Conservation (phyloP, 2,888 invertebrate genomes). For the Dolichopus griseipennis region DNA sequence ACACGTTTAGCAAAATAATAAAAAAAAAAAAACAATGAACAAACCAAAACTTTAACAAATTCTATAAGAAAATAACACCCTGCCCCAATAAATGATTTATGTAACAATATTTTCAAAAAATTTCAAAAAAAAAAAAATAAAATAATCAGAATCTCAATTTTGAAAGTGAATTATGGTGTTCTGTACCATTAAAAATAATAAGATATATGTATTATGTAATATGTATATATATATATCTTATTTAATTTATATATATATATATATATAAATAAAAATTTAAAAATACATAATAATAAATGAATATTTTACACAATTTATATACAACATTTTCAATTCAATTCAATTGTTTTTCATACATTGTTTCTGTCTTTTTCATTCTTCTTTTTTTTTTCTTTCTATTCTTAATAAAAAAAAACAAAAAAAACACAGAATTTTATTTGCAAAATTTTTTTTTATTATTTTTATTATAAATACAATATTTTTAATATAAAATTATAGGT, state of each 20-base stretch:
- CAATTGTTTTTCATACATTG: neutral
- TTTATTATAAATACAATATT: too few relatives aligned
- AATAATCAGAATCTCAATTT: neutral
- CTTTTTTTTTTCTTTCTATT: too few relatives aligned
- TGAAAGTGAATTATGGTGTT: neutral
- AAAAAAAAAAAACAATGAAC: too few relatives aligned
- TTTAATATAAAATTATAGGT: too few relatives aligned
- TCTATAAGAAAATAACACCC: neutral
- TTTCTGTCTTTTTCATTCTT: too few relatives aligned
- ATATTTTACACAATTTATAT: neutral
- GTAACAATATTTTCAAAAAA: neutral
- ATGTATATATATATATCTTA: too few relatives aligned
- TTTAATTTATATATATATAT: too few relatives aligned
- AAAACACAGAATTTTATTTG: too few relatives aligned
- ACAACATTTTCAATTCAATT: neutral
- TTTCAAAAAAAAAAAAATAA: neutral
- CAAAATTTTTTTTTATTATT: too few relatives aligned
- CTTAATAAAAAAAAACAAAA: too few relatives aligned
- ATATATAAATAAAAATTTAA: neutral
- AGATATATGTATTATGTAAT: too few relatives aligned
- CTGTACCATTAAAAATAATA: neutral
- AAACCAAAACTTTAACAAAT: too few relatives aligned
- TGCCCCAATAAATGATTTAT: conserved; percentile 1
- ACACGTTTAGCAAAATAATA: neutral
- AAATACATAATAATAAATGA: neutral